Conservation (phyloP, 2,888 invertebrate genomes). For the Morpho deidamia region DNA sequence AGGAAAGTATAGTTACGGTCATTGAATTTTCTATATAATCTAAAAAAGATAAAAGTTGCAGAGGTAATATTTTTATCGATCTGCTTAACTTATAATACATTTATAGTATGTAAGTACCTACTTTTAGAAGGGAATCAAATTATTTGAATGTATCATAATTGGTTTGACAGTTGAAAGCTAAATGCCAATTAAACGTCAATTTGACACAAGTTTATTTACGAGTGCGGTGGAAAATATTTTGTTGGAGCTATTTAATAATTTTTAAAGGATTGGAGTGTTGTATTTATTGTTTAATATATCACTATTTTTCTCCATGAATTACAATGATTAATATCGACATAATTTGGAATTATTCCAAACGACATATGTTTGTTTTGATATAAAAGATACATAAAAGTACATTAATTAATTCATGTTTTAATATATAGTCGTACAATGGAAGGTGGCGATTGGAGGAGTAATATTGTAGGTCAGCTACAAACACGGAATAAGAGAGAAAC, state of each 20-base stretch:
- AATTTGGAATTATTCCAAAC: slow-evolving; percentile 26
- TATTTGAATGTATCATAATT: no score
- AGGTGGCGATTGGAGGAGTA: slow-evolving; percentile 82
- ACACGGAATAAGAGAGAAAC: slow-evolving; percentile 87
- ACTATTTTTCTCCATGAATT: not conserved
- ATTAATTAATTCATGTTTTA: slow-evolving; percentile 23
- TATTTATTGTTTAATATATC: not conserved
- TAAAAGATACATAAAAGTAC: slow-evolving; percentile 35
- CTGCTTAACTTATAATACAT: no score
- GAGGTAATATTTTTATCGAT: no score
- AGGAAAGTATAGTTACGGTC: no score
- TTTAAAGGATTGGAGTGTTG: slow-evolving; percentile 1
- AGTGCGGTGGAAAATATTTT: slow-evolving; percentile 8
- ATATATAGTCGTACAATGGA: slow-evolving; percentile 53
- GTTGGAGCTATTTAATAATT: slow-evolving; percentile 5
- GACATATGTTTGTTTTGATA: slow-evolving; percentile 68
- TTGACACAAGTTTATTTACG: slow-evolving; percentile 24
- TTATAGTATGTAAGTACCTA: no score
- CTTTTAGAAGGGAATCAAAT: no score
- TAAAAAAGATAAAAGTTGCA: no score
- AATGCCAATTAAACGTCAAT: not conserved
- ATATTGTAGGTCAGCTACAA: slow-evolving; percentile 83
- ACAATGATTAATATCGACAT: not conserved
- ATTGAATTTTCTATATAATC: no score
- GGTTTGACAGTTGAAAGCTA: no score